Percentiles rank a stretch among this genome's conserved stretches.
Conservation (phyloP, 2,113 vertebrate species). For the Heterocephalus glaber region DNA sequence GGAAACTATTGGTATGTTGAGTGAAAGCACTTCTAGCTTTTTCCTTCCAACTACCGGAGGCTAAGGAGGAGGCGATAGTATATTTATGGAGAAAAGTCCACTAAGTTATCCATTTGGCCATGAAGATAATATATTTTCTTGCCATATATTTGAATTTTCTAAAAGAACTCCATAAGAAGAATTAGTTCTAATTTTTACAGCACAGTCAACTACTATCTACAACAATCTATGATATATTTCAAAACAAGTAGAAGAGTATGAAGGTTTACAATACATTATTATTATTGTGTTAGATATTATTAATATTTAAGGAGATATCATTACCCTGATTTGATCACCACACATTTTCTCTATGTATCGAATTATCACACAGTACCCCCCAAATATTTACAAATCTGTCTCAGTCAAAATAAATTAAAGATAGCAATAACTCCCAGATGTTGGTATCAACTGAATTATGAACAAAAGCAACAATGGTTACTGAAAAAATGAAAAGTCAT, state of each 20-base stretch:
- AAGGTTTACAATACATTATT: background rate
- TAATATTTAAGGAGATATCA: background rate
- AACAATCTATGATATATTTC: background rate
- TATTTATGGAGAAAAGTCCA: background rate
- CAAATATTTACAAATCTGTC: background rate
- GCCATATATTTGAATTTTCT: background rate
- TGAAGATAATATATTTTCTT: background rate
- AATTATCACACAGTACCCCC: background rate
- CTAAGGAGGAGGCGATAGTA: background rate
- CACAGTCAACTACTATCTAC: background rate
- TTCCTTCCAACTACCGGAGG: background rate
- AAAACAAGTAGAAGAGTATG: background rate
- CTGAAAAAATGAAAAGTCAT: slow-evolving; percentile 11
- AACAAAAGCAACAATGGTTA: slow-evolving; percentile 23
- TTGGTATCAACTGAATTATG: background rate
- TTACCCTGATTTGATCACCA: background rate
- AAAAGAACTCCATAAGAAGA: background rate
- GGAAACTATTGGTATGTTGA: background rate
- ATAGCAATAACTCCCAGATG: background rate
- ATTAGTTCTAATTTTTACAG: background rate
- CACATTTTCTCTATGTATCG: background rate
- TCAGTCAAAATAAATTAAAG: background rate
- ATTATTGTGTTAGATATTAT: background rate
- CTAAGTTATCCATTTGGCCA: background rate
- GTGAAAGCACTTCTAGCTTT: background rate